phyloP scores from a whole-genome alignment of 2,888 invertebrate species.

The Eilema depressum region DNA sequence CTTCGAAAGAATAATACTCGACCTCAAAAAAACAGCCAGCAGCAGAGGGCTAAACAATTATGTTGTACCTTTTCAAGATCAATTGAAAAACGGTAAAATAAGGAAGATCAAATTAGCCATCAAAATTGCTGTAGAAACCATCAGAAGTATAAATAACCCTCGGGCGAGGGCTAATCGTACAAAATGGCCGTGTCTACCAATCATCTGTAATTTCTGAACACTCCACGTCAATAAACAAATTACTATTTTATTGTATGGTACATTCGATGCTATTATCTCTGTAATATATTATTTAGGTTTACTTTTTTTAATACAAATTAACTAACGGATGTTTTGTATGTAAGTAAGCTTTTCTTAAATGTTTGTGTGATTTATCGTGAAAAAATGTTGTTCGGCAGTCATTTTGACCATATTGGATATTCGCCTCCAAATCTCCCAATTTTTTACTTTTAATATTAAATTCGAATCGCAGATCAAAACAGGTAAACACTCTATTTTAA shows the following conservation, averaged over 20 bases:
- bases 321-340: conserved; percentile 2
- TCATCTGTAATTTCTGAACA: conserved; percentile 84
- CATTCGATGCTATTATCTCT: conserved; percentile 14
- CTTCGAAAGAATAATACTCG: neutral
- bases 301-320: conserved; percentile 17
- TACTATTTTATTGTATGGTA: conserved; percentile 50
- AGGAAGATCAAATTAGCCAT: conserved; percentile 43
- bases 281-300: conserved; percentile 15
- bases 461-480: no score
- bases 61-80: neutral
- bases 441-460: no score
- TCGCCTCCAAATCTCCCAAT: no score
- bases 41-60: conserved; percentile 1
- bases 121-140: conserved; percentile 50
- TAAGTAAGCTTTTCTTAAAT: neutral
- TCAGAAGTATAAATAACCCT: conserved; percentile 64
- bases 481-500: no score
- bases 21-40: neutral
- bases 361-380: neutral
- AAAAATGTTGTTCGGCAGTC: no score
- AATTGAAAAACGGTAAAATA: conserved; percentile 25
- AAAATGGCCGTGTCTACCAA: conserved; percentile 60
- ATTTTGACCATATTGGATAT: neutral
- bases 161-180: conserved; percentile 54
- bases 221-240: conserved; percentile 83